Conservation (phyloP, 2,113 vertebrate species). For the Cryptomyrus ogoouensis region DNA sequence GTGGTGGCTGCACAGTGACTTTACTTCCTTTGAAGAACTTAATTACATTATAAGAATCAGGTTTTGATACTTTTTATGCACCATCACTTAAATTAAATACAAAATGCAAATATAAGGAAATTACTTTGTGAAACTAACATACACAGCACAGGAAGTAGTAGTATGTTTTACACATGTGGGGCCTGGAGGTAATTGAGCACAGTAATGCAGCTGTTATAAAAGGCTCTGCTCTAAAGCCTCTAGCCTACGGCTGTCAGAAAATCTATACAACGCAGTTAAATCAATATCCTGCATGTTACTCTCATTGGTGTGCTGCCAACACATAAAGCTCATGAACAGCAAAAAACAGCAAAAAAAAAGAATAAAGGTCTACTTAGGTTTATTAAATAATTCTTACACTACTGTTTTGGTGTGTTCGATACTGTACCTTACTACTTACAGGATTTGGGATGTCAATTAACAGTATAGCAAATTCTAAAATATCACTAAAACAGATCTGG, state of each 20-base stretch:
- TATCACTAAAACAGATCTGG: background rate
- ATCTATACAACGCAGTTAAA: background rate
- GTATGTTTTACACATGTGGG: background rate
- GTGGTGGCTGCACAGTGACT: background rate
- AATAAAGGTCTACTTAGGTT: background rate
- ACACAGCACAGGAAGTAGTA: background rate
- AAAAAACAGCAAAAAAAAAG: background rate
- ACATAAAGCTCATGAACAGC: background rate
- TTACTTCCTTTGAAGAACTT: background rate
- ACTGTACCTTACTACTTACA: background rate
- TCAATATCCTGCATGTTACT: background rate
- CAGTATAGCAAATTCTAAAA: background rate
- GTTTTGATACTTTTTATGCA: background rate
- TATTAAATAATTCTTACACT: background rate
- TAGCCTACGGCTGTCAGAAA: slow-evolving; percentile 7
- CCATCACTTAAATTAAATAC: background rate
- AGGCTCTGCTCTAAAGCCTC: background rate
- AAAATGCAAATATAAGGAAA: background rate
- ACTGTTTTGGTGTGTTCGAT: background rate
- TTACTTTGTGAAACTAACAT: background rate
- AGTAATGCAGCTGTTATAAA: background rate
- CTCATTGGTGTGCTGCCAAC: background rate
- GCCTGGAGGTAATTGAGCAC: background rate
- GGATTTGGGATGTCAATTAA: background rate
- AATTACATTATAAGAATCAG: background rate